These are phyloP conservation scores for Aptenodytes forsteri DNA, from an alignment of 2,113 vertebrate genomes.

Conservation along the genomic window DNA sequence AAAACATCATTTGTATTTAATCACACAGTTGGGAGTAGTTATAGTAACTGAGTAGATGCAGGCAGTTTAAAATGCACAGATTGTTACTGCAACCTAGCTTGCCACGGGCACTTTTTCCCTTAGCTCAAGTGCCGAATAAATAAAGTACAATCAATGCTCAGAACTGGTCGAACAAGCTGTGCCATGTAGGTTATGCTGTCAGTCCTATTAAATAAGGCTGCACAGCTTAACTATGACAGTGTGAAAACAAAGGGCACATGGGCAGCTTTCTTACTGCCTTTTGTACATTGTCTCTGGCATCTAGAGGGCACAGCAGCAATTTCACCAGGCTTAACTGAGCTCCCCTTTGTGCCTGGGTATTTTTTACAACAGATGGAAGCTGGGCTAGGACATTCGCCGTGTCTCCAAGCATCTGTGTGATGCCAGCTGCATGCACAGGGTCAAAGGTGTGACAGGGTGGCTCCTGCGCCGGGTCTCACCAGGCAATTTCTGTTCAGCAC, in stretches of 20 bases:
- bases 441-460: neutral
- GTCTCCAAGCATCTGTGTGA: neutral
- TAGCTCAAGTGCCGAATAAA: constrained; percentile 36
- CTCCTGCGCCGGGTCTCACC: neutral
- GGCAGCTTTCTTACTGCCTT: neutral
- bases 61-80: constrained; percentile 64
- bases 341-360: neutral
- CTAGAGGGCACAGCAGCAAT: neutral
- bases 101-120: constrained; percentile 48
- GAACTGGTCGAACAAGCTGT: constrained; percentile 1
- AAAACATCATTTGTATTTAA: constrained; percentile 63
- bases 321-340: neutral
- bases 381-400: neutral
- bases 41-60: constrained; percentile 59
- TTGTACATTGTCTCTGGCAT: neutral
- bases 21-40: constrained; percentile 43
- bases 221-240: neutral
- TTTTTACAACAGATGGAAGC: neutral
- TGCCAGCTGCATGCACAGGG: neutral
- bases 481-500: neutral
- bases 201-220: neutral
- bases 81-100: constrained; percentile 60
- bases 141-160: constrained; percentile 24
- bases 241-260: constrained; percentile 1
- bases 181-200: neutral